Evolutionary conservation across 2,113 vertebrate genomes (phyloP).

Genomic region (Camarhynchus parvulus): DNA sequence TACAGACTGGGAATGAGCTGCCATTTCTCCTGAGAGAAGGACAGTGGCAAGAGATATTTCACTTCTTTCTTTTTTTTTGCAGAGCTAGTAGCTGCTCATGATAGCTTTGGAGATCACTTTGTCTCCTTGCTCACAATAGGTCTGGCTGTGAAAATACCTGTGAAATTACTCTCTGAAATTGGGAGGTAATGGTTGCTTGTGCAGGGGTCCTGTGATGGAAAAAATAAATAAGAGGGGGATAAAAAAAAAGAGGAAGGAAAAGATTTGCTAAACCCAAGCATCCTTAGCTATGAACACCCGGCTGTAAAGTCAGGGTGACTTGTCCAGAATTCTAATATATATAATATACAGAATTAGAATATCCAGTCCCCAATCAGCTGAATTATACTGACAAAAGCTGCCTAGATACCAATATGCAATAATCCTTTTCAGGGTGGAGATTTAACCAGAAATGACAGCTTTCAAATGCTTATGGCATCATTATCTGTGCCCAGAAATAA

Average conservation of each 20-base stretch:
- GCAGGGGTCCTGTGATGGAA: background rate
- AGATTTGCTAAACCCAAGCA: background rate
- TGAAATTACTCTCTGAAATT: background rate
- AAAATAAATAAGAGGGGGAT: background rate
- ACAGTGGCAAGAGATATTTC: background rate
- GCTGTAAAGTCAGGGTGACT: background rate
- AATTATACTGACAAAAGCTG: background rate
- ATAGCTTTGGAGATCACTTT: background rate
- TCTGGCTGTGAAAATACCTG: background rate
- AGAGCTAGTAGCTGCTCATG: background rate
- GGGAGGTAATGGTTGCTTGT: background rate
- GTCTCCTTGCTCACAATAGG: background rate
- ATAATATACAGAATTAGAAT: background rate
- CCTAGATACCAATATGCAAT: background rate
- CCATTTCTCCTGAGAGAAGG: background rate
- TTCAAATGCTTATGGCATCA: constrained; percentile 10
- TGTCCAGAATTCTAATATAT: background rate
- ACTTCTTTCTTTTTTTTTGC: too few species aligned
- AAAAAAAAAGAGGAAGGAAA: background rate
- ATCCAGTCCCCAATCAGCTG: background rate
- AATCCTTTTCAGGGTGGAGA: background rate
- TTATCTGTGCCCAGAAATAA: constrained; percentile 26
- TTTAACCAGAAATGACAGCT: constrained; percentile 25
- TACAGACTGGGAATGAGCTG: background rate
- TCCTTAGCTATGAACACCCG: background rate